Conservation (phyloP, 2,113 vertebrate genomes). For the Ochotona curzoniae region DNA sequence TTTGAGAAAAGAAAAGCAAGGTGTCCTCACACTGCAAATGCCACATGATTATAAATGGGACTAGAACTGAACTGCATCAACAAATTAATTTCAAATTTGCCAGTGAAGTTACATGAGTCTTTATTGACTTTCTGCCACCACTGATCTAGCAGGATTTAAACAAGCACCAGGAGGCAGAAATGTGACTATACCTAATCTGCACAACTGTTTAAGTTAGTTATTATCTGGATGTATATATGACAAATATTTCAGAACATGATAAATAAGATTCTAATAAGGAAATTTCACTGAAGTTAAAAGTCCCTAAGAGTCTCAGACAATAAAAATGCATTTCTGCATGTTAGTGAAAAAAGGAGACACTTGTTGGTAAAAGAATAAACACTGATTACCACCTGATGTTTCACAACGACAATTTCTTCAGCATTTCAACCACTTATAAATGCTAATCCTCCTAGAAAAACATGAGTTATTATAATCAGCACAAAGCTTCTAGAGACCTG, state of each 20-base stretch:
- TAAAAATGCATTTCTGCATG: not conserved
- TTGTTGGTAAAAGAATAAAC: not conserved
- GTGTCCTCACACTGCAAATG: not conserved
- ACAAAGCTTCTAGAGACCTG: not conserved
- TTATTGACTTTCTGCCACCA: constrained; percentile 66
- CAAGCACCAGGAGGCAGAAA: constrained; percentile 65
- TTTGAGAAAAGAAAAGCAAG: not conserved
- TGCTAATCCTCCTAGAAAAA: not conserved
- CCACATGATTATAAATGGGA: constrained; percentile 9
- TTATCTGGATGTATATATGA: constrained; percentile 17
- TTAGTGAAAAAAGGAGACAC: not conserved
- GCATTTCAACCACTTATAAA: not conserved
- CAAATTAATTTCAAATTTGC: constrained; percentile 57
- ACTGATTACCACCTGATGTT: not conserved
- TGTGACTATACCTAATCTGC: constrained; percentile 57
- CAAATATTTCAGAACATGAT: not conserved
- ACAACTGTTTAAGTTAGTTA: constrained; percentile 45
- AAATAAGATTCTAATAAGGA: constrained; percentile 48
- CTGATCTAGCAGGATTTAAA: constrained; percentile 66
- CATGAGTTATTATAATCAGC: not conserved
- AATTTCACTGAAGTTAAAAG: not conserved
- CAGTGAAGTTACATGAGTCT: not conserved
- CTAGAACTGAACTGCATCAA: not conserved
- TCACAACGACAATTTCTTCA: not conserved
- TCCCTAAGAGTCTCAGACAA: not conserved